These are phyloP conservation scores for Alviniconcha marisindica DNA, from an alignment of 1,140 invertebrate species.

Conservation along the genomic window DNA sequence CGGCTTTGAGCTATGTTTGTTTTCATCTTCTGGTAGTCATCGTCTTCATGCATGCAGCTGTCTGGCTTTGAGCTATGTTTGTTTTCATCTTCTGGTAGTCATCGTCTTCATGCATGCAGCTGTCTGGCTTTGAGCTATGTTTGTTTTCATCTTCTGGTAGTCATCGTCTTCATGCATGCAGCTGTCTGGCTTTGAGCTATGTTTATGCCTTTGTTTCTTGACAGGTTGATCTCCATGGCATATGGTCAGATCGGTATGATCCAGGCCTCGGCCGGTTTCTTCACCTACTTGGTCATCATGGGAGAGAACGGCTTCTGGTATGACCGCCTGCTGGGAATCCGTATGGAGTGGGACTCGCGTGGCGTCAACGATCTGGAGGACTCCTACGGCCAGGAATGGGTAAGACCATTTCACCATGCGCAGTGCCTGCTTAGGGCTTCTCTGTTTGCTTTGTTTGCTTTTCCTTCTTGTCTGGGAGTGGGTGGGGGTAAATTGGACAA, in stretches of 20 bases:
- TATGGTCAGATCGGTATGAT: conserved; percentile 99
- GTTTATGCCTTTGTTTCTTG: not conserved
- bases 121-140: no score
- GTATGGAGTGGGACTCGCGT: conserved; percentile 97
- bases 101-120: no score
- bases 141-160: no score
- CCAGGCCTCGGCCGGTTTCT: conserved; percentile 99
- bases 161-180: no score
- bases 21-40: no score
- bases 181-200: no score
- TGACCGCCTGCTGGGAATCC: conserved; percentile 88
- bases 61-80: no score
- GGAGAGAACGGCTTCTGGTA: conserved; percentile 98
- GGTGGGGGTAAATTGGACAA: no score
- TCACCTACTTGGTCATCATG: conserved; percentile 99
- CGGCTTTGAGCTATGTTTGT: no score
- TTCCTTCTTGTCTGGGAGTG: not conserved
- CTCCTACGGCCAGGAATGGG: conserved; percentile 99
- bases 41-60: no score
- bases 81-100: no score
- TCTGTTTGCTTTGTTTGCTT: not conserved
- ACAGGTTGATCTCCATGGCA: conserved; percentile 82
- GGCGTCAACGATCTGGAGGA: conserved; percentile 97
- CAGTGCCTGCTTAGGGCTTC: not conserved
- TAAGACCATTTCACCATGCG: no score